Evolutionary conservation across 2,888 invertebrate genomes (phyloP).

Genomic region (Acleris literana): DNA sequence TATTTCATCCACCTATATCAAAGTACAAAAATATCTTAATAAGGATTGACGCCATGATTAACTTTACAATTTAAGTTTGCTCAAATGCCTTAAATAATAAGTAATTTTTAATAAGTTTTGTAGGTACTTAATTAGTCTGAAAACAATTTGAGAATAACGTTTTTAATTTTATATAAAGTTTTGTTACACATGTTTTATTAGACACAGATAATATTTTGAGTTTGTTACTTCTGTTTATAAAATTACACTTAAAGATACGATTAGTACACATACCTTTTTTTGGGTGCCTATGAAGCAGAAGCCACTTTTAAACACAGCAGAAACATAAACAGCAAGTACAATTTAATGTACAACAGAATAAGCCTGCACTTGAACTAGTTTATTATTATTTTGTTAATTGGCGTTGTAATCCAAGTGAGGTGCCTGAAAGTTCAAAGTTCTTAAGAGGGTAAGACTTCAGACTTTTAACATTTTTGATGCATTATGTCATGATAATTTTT

Average conservation of each 20-base stretch:
- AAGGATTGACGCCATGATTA: conserved; percentile 22
- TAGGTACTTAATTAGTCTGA: conserved; percentile 45
- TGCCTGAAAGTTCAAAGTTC: too few species aligned
- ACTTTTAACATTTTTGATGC: too few species aligned
- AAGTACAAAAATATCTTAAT: conserved; percentile 40
- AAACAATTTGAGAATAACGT: conserved; percentile 10
- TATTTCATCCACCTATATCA: conserved; percentile 33
- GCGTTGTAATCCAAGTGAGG: neutral
- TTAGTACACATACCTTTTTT: too few species aligned
- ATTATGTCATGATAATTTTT: neutral
- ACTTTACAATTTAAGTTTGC: conserved; percentile 54
- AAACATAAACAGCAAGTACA: neutral
- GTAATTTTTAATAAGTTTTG: conserved; percentile 43
- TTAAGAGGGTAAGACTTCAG: too few species aligned
- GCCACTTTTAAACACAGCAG: too few species aligned
- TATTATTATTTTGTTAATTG: neutral
- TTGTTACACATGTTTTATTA: too few species aligned
- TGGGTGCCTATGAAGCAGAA: too few species aligned
- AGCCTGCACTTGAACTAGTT: neutral
- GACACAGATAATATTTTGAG: too few species aligned
- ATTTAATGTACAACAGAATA: neutral
- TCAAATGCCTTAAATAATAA: conserved; percentile 56
- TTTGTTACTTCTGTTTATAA: too few species aligned
- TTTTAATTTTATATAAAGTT: neutral
- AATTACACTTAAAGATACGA: too few species aligned